Evolutionary conservation across 2,797 vertebrate genomes (phyloP).

Genomic region (Leuciscus waleckii): DNA sequence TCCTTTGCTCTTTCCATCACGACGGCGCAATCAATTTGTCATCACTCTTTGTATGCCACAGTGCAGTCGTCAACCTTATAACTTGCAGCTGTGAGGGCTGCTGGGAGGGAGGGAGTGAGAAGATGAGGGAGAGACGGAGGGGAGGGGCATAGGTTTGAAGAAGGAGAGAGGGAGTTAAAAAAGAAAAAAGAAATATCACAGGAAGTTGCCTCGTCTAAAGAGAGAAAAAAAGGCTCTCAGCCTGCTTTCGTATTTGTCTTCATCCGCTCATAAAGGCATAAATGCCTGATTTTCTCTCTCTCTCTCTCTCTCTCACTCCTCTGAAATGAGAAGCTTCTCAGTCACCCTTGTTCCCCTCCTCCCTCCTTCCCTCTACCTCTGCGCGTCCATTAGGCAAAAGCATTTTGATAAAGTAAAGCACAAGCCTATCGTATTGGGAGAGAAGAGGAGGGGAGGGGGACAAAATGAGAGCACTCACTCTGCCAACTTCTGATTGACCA

Average conservation of each 20-base stretch:
- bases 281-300: conserved; percentile 75
- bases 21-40: conserved; percentile 93
- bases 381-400: conserved; percentile 93
- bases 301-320: conserved; percentile 65
- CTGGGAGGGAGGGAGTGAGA: conserved; percentile 60
- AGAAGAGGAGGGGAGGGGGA: conserved; percentile 64
- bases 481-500: conserved; percentile 99
- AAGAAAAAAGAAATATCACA: conserved; percentile 60
- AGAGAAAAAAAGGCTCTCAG: conserved; percentile 75
- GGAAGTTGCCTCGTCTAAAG: conserved; percentile 79
- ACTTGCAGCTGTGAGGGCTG: conserved; percentile 85
- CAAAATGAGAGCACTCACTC: conserved; percentile 88
- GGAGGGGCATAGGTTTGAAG: conserved; percentile 37
- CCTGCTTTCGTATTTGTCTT: conserved; percentile 79
- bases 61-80: conserved; percentile 88
- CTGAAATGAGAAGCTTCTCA: conserved; percentile 85
- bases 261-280: conserved; percentile 79
- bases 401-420: conserved; percentile 95
- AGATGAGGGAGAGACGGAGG: conserved; percentile 38
- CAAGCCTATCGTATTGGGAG: conserved; percentile 82
- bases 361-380: conserved; percentile 68
- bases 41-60: conserved; percentile 87
- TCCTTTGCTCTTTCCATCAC: conserved; percentile 85
- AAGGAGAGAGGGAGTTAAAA: conserved; percentile 34
- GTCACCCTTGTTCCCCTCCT: conserved; percentile 66